Percentiles rank a stretch among this genome's conserved stretches.
phyloP scores from a whole-genome alignment of 2,888 invertebrate genomes.

The Byasa hedistus region DNA sequence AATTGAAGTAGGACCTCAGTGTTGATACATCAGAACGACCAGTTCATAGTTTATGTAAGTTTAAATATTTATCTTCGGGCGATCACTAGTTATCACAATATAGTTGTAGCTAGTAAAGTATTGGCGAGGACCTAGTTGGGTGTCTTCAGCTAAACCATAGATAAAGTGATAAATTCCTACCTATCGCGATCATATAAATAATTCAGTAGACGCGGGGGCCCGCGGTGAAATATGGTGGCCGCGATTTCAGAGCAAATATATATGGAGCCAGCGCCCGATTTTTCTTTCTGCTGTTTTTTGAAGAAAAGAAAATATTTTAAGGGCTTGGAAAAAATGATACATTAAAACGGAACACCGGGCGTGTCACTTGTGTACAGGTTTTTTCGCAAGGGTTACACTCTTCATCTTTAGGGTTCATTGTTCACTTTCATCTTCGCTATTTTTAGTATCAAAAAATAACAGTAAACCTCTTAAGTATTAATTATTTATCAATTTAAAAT shows the following conservation, averaged over 20 bases:
- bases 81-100: too few relatives aligned
- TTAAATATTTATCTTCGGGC: too few relatives aligned
- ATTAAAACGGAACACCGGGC: slow-evolving; percentile 15
- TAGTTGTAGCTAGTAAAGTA: too few relatives aligned
- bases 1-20: too few relatives aligned
- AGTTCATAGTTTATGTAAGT: too few relatives aligned
- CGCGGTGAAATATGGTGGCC: slow-evolving; percentile 64
- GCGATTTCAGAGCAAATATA: slow-evolving; percentile 50
- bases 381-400: slow-evolving; percentile 4
- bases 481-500: too few relatives aligned
- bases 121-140: background rate
- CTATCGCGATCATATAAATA: slow-evolving; percentile 64
- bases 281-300: slow-evolving; percentile 37
- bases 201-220: slow-evolving; percentile 63
- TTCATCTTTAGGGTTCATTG: slow-evolving; percentile 7
- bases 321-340: slow-evolving; percentile 23
- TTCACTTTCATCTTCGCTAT: background rate
- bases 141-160: slow-evolving; percentile 12
- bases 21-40: too few relatives aligned
- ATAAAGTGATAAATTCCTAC: slow-evolving; percentile 35
- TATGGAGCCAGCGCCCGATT: slow-evolving; percentile 48
- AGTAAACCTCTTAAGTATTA: background rate
- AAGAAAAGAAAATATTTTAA: slow-evolving; percentile 31
- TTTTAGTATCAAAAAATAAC: background rate
- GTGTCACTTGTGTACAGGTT: slow-evolving; percentile 2